These are phyloP conservation scores for Laticauda colubrina DNA, from an alignment of 2,113 vertebrate genomes.

Conservation along the genomic window DNA sequence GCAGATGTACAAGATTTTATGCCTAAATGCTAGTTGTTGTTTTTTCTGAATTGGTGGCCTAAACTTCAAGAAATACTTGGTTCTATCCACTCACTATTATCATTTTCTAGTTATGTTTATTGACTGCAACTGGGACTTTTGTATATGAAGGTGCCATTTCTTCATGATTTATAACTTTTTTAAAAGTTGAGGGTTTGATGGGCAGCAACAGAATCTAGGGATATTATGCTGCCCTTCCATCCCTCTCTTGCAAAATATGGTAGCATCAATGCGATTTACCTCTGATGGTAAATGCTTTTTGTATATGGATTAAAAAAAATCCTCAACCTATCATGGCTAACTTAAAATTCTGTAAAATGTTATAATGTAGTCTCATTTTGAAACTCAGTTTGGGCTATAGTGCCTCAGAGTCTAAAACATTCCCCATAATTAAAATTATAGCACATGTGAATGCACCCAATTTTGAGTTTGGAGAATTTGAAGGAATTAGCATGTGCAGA, in stretches of 20 bases:
- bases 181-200: not conserved
- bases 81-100: not conserved
- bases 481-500: not conserved
- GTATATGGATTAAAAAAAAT: not conserved
- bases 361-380: not conserved
- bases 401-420: not conserved
- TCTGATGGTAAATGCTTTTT: not conserved
- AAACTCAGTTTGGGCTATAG: not conserved
- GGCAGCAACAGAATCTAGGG: not conserved
- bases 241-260: no score
- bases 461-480: not conserved
- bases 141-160: not conserved
- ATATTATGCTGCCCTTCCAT: not conserved
- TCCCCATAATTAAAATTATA: not conserved
- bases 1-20: not conserved
- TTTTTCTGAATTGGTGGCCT: not conserved
- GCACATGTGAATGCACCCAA: not conserved
- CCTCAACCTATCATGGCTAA: not conserved
- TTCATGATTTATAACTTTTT: not conserved
- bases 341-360: not conserved
- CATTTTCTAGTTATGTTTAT: not conserved
- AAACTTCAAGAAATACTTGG: not conserved
- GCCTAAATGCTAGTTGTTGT: not conserved
- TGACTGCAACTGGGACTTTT: not conserved
- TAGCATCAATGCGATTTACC: not conserved